Base-by-base conservation (phyloP, 2,888 invertebrate genomes). In the Apamea epomidion region DNA sequence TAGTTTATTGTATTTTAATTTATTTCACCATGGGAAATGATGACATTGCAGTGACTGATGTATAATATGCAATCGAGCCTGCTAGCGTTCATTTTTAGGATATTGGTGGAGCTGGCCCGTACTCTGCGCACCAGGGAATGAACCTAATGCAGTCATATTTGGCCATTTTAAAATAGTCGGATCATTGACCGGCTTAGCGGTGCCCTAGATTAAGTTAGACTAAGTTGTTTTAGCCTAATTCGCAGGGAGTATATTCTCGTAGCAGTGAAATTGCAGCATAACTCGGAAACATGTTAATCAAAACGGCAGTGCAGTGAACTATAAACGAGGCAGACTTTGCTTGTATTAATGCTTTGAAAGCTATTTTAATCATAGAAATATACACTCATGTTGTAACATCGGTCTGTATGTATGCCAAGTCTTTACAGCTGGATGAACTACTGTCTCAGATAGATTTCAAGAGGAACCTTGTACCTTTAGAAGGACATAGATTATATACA, bases 151-250 rank as follows among this genome's bases (percentile, higher is more conserved):
- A 16, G 42, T 32, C 32, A 45, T 12, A 29, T 51, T 60, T 14
- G 64, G 16, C 10, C n/a, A 73, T 81, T 37, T 29, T 18, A 16
- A 29, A 58, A 73, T n/a, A 48, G 6, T 74, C 12, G 37, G 25
- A 37, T 82, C 65, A 48, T 32, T 67, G 58, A 60, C 58, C 48
- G 12, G 42, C 29, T 51, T 32, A 75, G n/a, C 29, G 51, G n/a
- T 75, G 75, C 48, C 42, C 74, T 67, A 80, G 42, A 67, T 67
- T 60, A 21, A 75, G 18, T 74, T 29, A 29, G 21, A 58, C 29
- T 37, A 32, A 37, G 65, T 81, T 29, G 48, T 74, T 37, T 67
- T 76, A 83, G 21, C 51, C 76, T 76, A 14, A 83, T 80, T 83
- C 21, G 5, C 8, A n/a, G 16, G 10, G 32, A 62, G 60, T 45